Base-by-base conservation (phyloP, 2,797 vertebrate species). In the Leucoraja ocellata region DNA sequence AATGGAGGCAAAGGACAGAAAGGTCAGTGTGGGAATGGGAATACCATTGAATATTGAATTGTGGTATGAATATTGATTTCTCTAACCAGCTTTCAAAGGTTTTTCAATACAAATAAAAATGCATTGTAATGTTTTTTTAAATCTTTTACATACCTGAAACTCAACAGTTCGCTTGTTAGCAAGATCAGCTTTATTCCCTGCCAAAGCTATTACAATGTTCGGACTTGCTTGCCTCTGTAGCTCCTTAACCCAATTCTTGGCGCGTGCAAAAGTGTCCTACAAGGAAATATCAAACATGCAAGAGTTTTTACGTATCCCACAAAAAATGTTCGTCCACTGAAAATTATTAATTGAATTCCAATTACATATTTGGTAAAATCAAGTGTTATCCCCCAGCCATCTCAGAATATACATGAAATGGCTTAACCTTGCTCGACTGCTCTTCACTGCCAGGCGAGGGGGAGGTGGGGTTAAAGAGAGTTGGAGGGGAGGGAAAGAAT, bases 241-340 rank as follows among this genome's bases (percentile, higher is more conserved):
- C 96, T 99, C 99, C 96, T 99, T 99, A 95, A 99, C 98, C 99
- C 99, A 99, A 94, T 99, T 99, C 97, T 99, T 99, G 68, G 98
- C 99, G 96, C 99, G 98, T 95, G 98, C 97, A 97, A 99, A 99
- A 93, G 99, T 99, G 94, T 99, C 99, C 99, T 99, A 96, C 94
- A 94, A 96, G 95, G 92, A 96, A 95, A 95, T 76, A 91, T 10
- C 76, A 46, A 54, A 92, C n/a, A 36, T 74, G 46, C 73, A 46
- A 76, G 18, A 71, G 25, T 10, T 68, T 68, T 88, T 36, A 36
- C 1, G 63, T 32, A 68, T 36, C 28, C 16, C 16, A 65, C 54
- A 58, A 16, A 84, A 28, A 63, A n/a, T 32, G 18, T 65, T 7
- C 18, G n/a, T 32, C 1, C 28, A 0, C 83, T 16, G 83, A 28